Base-by-base conservation (phyloP, 92 coral and sea anemone genomes). In the Phenganax marumi region DNA sequence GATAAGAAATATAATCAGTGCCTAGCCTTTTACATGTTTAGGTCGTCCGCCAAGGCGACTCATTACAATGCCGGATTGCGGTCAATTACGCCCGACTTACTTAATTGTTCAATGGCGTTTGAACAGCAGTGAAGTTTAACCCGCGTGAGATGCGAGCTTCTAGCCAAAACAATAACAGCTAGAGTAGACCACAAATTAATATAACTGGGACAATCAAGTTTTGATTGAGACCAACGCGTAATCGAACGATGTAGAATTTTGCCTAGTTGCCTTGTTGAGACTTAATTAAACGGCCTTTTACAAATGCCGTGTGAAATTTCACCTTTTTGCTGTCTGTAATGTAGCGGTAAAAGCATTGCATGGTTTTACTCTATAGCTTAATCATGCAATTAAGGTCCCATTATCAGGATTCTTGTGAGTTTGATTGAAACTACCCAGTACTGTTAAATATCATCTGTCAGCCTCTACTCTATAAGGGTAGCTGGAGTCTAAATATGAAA, bases 91-190 rank as follows among this genome's bases (percentile, higher is more conserved):
- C 68, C 43, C 6, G 68, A n/a, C 50, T 66, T 10, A 0, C 17
- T 6, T 66, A 66, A 66, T 66, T 66, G 12, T 33, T 33, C 72
- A 66, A 66, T 66, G 48, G 72, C 12, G 43, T 23, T 66, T 66
- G 25, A 66, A 66, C 72, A 66, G 72, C 72, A 49, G 72, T 24
- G 3, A 2, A 23, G 72, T 66, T 66, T 47, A 66, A 3, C 49
- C 17, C 14, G 72, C 49, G 33, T 22, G 72, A 66, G 72, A 2
- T 66, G 48, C 5, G 0, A 14, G n/a, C 26, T 25, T 9, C 14
- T 17, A 33, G 72, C 24, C 72, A 66, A 66, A 66, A 66, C 72
- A 66, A 66, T 25, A 66, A 66, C 72, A 66, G 50, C 25, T 13
- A 11, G 50, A 12, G n/a, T 8, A 25, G 43, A 24, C 18, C 72